These are phyloP conservation scores for Limnothrissa miodon DNA, from an alignment of 2,113 vertebrate species.

Conservation along the genomic window DNA sequence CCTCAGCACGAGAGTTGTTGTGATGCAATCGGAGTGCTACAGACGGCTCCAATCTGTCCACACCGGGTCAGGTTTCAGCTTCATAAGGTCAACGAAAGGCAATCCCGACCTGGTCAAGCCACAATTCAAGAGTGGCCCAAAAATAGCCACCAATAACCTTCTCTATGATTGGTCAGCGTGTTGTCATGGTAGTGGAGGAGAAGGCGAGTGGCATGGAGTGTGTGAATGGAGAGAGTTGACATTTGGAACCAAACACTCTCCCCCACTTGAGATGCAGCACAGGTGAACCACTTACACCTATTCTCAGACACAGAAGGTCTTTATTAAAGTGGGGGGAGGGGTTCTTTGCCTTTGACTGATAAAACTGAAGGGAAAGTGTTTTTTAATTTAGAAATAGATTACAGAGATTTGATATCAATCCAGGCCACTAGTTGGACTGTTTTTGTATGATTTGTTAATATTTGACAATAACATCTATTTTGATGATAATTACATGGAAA, in stretches of 20 bases:
- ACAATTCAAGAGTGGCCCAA: background rate
- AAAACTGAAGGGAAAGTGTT: too few relatives aligned
- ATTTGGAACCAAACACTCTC: conserved; percentile 1
- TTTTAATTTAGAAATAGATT: too few relatives aligned
- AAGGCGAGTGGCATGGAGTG: background rate
- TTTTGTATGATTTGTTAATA: too few relatives aligned
- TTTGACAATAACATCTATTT: too few relatives aligned
- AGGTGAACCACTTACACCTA: background rate
- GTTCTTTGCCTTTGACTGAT: too few relatives aligned
- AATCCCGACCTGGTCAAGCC: conserved; percentile 7
- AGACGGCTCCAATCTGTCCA: background rate
- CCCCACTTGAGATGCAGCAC: background rate
- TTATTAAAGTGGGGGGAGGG: too few relatives aligned
- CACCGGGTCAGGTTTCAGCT: background rate
- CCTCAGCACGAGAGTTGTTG: background rate
- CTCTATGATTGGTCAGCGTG: background rate
- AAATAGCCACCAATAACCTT: conserved; percentile 13
- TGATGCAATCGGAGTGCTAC: background rate
- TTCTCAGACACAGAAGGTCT: too few relatives aligned
- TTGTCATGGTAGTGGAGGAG: conserved; percentile 10
- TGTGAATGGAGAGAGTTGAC: background rate
- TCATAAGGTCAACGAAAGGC: background rate
- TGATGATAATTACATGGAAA: too few relatives aligned
- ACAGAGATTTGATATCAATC: too few relatives aligned
- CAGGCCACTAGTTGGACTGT: too few relatives aligned